phyloP scores from a whole-genome alignment of 2,888 invertebrate genomes.

The Lycophotia porphyrea region DNA sequence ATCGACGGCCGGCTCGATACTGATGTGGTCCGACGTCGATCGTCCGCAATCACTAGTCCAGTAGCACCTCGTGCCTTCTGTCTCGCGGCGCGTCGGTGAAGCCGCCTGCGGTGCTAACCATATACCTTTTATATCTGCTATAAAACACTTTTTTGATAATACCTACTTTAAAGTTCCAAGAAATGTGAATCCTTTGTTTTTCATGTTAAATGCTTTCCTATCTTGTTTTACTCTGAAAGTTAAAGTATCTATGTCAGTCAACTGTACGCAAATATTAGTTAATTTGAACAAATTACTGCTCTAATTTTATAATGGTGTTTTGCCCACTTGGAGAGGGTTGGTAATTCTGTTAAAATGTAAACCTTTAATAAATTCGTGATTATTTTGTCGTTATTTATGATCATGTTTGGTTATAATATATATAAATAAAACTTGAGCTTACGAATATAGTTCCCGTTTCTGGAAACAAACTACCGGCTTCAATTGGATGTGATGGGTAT shows the following conservation, averaged over 20 bases:
- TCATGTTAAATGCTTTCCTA: neutral
- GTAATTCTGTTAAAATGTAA: slow-evolving; percentile 9
- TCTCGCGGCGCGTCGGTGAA: neutral
- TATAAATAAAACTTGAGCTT: slow-evolving; percentile 7
- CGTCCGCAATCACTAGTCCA: slow-evolving; percentile 1
- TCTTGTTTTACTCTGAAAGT: neutral
- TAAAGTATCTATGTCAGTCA: slow-evolving; percentile 1
- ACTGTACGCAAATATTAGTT: slow-evolving; percentile 3
- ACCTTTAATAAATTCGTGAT: neutral
- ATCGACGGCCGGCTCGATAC: neutral
- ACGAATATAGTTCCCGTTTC: neutral
- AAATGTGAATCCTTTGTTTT: slow-evolving; percentile 3
- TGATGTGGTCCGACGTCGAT: neutral
- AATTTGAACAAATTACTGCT: neutral
- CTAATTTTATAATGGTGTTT: neutral
- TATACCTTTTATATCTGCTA: neutral
- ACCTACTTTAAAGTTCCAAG: neutral
- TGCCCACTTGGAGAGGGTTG: neutral
- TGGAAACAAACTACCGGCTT: neutral
- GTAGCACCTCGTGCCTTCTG: neutral
- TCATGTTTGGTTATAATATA: neutral
- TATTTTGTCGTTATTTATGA: neutral
- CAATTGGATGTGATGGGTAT: neutral
- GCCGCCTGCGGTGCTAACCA: neutral
- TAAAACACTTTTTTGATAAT: neutral